Evolutionary conservation across 35 echinoderm and acorn worm species (phyloP).

Genomic region (Apostichopus californicus): DNA sequence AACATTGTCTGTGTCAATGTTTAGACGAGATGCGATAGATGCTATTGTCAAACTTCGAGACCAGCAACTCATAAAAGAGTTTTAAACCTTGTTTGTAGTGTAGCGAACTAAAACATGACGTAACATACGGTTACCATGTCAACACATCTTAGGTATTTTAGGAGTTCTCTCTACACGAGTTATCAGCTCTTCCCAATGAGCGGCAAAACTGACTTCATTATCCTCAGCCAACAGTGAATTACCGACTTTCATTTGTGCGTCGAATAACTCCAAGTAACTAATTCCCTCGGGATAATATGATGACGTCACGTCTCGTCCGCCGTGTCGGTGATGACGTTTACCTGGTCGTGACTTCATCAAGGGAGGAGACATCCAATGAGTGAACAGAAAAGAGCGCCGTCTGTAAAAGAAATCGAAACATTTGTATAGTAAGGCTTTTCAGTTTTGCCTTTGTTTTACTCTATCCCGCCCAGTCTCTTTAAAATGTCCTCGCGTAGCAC

Average conservation of each 20-base stretch:
- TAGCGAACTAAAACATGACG: too few relatives aligned
- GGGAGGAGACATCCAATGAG: slow-evolving; percentile 4
- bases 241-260: neutral
- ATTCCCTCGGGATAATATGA: neutral
- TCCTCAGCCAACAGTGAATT: neutral
- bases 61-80: too few relatives aligned
- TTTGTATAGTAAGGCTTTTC: too few relatives aligned
- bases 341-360: neutral
- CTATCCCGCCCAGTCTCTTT: too few relatives aligned
- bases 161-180: slow-evolving; percentile 1
- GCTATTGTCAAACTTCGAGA: too few relatives aligned
- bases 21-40: too few relatives aligned
- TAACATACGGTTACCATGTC: too few relatives aligned
- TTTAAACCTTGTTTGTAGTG: too few relatives aligned
- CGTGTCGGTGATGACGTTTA: neutral
- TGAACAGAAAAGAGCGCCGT: slow-evolving; percentile 2
- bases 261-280: too few relatives aligned
- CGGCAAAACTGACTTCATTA: neutral
- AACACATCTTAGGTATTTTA: slow-evolving; percentile 5
- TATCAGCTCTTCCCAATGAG: slow-evolving; percentile 22
- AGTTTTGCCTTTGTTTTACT: too few relatives aligned
- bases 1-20: too few relatives aligned
- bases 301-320: neutral
- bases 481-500: too few relatives aligned
- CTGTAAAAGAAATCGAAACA: neutral